phyloP scores from a whole-genome alignment of 2,113 vertebrate species.

The Pseudopodoces humilis region DNA sequence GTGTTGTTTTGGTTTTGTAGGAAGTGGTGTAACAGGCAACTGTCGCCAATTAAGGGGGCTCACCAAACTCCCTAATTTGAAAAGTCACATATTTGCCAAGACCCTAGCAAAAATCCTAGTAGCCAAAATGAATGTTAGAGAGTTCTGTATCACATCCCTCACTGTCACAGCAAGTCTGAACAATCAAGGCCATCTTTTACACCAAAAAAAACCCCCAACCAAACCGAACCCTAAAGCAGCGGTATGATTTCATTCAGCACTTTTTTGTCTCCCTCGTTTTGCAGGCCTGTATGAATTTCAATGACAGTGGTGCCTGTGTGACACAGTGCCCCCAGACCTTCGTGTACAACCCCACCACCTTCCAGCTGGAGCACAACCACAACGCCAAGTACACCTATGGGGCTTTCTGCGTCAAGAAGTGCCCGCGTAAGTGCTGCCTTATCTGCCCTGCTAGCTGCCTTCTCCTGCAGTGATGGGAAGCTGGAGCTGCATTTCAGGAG shows the following conservation, averaged over 20 bases:
- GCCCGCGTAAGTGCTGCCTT: constrained; percentile 84
- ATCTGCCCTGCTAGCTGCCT: neutral
- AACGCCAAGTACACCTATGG: constrained; percentile 97
- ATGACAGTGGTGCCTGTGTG: constrained; percentile 95
- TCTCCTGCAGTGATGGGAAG: neutral
- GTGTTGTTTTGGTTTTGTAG: neutral
- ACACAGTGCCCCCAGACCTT: constrained; percentile 97
- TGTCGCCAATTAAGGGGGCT: neutral
- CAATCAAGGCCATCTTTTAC: neutral
- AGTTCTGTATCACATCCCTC: neutral
- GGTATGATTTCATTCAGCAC: neutral
- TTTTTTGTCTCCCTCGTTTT: neutral
- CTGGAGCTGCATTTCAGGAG: neutral
- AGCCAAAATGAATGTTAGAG: neutral
- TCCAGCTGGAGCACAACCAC: constrained; percentile 94
- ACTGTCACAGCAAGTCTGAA: neutral
- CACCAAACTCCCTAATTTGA: neutral
- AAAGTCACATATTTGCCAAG: neutral
- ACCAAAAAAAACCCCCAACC: neutral
- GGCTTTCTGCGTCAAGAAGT: constrained; percentile 97
- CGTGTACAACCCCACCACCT: constrained; percentile 95
- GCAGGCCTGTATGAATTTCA: constrained; percentile 98
- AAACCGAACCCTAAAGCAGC: neutral
- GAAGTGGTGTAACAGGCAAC: neutral
- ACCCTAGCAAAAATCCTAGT: neutral